Percentiles rank a stretch among this genome's conserved stretches.
Conservation (phyloP, 1,140 invertebrate species). For the Holcopasites calliopsidis region DNA sequence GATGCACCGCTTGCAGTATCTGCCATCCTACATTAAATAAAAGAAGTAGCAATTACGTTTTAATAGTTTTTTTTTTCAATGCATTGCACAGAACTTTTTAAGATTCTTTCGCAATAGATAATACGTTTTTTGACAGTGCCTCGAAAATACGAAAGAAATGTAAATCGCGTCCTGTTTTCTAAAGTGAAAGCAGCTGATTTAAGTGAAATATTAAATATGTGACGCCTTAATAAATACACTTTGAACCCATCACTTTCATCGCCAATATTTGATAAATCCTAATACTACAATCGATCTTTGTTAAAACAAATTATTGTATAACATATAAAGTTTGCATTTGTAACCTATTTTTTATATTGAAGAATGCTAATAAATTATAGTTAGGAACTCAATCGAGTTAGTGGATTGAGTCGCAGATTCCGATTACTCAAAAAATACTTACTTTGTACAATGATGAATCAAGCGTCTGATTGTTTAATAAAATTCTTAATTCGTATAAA, state of each 20-base stretch:
- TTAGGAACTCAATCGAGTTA: not conserved
- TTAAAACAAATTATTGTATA: not conserved
- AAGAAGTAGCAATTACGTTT: not conserved
- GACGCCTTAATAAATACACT: not conserved
- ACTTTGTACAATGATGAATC: not conserved
- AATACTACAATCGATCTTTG: too few relatives aligned
- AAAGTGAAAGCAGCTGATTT: constrained; percentile 37
- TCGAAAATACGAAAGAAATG: not conserved
- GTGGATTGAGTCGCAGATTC: not conserved
- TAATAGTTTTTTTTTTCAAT: not conserved
- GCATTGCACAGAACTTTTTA: not conserved
- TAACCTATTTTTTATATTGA: not conserved
- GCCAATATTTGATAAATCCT: not conserved
- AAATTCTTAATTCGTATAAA: constrained; percentile 12
- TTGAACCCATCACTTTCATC: not conserved
- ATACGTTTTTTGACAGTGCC: too few relatives aligned
- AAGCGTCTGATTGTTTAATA: not conserved
- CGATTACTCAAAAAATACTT: constrained; percentile 3
- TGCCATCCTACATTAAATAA: constrained; percentile 66
- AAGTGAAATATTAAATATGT: not conserved
- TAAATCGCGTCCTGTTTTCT: constrained; percentile 29
- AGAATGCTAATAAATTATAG: not conserved
- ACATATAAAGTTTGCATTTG: not conserved
- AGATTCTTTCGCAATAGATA: too few relatives aligned
- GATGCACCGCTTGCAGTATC: constrained; percentile 62